Evolutionary conservation across 2,888 invertebrate species (phyloP).

Genomic region (Schizotus pectinicornis): DNA sequence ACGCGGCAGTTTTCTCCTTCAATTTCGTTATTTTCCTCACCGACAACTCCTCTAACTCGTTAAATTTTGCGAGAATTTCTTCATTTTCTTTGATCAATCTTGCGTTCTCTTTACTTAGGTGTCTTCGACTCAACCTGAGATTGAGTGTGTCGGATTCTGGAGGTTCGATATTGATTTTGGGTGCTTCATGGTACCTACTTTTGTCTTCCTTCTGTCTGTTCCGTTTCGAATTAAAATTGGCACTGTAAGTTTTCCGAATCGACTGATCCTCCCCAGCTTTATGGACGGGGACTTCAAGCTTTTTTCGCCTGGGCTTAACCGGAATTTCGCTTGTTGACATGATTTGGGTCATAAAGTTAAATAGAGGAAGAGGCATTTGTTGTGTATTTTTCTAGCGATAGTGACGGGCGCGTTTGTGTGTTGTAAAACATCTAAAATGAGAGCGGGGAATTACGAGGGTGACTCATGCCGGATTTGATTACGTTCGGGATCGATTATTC

Average conservation of each 20-base stretch:
- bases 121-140: constrained; percentile 42
- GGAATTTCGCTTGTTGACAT: constrained; percentile 37
- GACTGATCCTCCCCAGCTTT: constrained; percentile 26
- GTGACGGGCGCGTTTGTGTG: not conserved
- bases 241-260: constrained; percentile 43
- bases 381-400: constrained; percentile 49
- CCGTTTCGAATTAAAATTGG: constrained; percentile 46
- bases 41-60: constrained; percentile 58
- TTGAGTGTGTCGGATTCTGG: constrained; percentile 34
- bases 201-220: constrained; percentile 29
- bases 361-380: constrained; percentile 6
- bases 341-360: constrained; percentile 1
- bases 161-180: constrained; percentile 29
- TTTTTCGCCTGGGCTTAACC: constrained; percentile 45
- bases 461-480: constrained; percentile 1
- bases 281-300: constrained; percentile 51
- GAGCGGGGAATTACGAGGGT: not conserved
- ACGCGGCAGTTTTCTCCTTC: constrained; percentile 65
- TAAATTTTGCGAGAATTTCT: constrained; percentile 61
- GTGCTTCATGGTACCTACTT: constrained; percentile 32
- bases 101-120: constrained; percentile 61
- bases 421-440: constrained; percentile 3
- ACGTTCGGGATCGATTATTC: not conserved
- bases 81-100: constrained; percentile 63
- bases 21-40: constrained; percentile 68